Base-by-base conservation (phyloP, 1,140 invertebrate genomes). In the Drosophila pseudoananassae region DNA sequence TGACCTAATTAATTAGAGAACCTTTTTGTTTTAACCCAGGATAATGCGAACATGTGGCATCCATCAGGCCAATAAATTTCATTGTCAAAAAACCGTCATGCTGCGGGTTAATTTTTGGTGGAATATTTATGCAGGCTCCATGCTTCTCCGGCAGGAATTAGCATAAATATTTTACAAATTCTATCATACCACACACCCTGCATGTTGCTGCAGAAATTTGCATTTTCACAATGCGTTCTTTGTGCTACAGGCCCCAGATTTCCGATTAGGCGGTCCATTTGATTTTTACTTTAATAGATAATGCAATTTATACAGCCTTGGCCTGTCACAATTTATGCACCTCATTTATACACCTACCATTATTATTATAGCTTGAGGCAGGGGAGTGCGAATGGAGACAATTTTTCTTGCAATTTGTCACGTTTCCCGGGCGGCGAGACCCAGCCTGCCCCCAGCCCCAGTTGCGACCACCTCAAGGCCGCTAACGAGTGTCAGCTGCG, bases 81-180 rank as follows among this genome's bases (percentile, higher is more conserved):
- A 17, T 14, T 25, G 49, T 27, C 23, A 29, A 31, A 43, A 23
- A 38, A 52, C 45, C 29, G 17, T 8, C 23, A 31, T 55, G 10
- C 31, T 47, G 49, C 65, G 46, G 20, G 29, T 53, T 46, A 53
- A 53, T 65, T 23, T 68, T 53, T 25, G 17, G 27, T 8, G 31
- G 17, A 47, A 66, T 55, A 63, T 76, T 65, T 77, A 60, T 43
- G 38, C 38, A 43, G 33, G 56, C 60, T 38, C 8, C 53, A 55
- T 73, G 63, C 68, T 56, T 61, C 66, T 20, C 53, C 64, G 57
- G 57, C 63, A 85, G 60, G 75, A 85, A 85, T 87, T 87, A 75
- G 64, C 82, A 87, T 87, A 85, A 70, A 77, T 74, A 82, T 85
- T 78, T 75, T 64, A 64, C 49, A 60, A 54, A 66, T 77, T 68